phyloP scores from a whole-genome alignment of 2,113 vertebrate species.

The Ceyx cyanopectus region DNA sequence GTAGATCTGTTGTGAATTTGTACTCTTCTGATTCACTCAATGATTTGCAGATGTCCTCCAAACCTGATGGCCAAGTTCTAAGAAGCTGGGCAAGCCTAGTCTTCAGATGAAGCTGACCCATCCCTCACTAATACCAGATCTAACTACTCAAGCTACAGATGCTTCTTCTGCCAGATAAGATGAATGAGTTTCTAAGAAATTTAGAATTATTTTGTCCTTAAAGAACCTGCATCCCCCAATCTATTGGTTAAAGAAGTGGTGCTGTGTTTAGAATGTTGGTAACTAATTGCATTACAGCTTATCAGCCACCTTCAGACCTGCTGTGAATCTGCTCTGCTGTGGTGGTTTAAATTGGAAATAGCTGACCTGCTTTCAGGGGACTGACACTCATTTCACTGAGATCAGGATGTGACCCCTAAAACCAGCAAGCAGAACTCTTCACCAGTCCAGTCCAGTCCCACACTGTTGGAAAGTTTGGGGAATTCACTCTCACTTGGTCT shows the following conservation, averaged over 20 bases:
- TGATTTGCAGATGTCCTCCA: constrained; percentile 84
- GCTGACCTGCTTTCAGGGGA: neutral
- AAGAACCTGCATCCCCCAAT: constrained; percentile 6
- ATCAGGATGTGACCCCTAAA: neutral
- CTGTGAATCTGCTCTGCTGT: neutral
- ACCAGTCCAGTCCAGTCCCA: neutral
- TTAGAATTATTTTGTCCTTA: constrained; percentile 40
- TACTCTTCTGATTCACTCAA: constrained; percentile 77
- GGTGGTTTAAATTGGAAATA: neutral
- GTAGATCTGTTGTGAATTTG: constrained; percentile 75
- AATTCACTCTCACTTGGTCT: neutral
- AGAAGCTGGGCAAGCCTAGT: constrained; percentile 30
- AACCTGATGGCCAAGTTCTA: constrained; percentile 71
- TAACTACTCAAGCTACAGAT: neutral
- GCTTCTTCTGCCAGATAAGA: neutral
- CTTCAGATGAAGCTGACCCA: constrained; percentile 44
- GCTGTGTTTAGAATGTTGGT: neutral
- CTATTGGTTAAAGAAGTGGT: neutral
- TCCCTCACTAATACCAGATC: neutral
- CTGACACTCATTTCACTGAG: neutral
- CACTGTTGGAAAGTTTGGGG: neutral
- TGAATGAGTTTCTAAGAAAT: constrained; percentile 16
- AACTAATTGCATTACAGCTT: neutral
- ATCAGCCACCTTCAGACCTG: neutral
- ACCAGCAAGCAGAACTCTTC: neutral